These are phyloP conservation scores for Lucilia sericata DNA, from an alignment of 1,140 invertebrate genomes.

Conservation along the genomic window DNA sequence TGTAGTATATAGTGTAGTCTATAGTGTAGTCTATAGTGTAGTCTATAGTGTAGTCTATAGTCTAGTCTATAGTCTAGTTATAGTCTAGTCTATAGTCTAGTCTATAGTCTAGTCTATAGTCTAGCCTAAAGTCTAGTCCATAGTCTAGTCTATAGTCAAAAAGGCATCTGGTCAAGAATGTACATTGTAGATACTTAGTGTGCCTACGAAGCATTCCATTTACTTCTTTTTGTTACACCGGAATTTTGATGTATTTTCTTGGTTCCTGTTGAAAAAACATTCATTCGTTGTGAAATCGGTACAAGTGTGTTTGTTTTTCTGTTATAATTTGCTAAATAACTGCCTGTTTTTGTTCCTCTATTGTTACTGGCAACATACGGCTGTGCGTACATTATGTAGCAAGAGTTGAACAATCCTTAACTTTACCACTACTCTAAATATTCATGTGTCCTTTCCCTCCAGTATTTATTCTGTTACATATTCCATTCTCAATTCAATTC, in stretches of 20 bases:
- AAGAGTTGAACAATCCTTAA: neutral
- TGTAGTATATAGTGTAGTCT: too few species aligned
- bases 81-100: too few species aligned
- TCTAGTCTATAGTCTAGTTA: too few species aligned
- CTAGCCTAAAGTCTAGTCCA: too few species aligned
- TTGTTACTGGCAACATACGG: neutral
- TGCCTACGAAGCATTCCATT: neutral
- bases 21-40: too few species aligned
- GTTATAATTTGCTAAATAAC: conserved; percentile 37
- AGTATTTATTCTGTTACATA: neutral
- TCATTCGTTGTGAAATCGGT: neutral
- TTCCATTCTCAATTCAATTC: neutral
- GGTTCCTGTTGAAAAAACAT: conserved; percentile 16
- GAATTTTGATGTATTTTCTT: neutral
- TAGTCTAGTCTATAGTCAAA: too few species aligned
- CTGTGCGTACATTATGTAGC: neutral
- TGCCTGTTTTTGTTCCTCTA: conserved; percentile 12
- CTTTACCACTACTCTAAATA: neutral
- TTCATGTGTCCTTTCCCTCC: too few species aligned
- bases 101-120: too few species aligned
- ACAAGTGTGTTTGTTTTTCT: conserved; percentile 39
- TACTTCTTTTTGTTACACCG: neutral
- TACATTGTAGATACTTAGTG: neutral
- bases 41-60: too few species aligned
- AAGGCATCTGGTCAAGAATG: too few species aligned